Conservation (phyloP, 2,113 vertebrate genomes). For the Oncorhynchus mykiss region DNA sequence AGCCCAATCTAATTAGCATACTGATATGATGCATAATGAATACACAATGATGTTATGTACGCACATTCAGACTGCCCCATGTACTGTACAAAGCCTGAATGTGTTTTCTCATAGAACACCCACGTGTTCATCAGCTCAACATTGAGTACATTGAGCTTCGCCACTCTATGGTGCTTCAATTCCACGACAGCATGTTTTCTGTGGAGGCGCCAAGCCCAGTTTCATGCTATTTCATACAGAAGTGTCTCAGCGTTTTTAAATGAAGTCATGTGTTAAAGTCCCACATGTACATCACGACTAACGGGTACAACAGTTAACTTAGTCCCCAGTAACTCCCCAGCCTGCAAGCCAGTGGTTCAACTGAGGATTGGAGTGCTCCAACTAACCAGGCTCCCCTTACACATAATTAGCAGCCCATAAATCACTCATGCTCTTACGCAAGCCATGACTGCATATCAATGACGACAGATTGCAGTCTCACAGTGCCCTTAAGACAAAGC, state of each 20-base stretch:
- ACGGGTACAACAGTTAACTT: conserved; percentile 6
- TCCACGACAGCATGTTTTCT: background rate
- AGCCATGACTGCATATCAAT: conserved; percentile 25
- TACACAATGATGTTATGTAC: conserved; percentile 20
- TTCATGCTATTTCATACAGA: background rate
- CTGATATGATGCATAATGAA: conserved; percentile 16
- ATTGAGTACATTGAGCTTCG: background rate
- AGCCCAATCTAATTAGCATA: conserved; percentile 44
- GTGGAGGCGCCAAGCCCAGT: background rate
- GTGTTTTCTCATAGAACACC: background rate
- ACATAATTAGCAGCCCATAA: conserved; percentile 15
- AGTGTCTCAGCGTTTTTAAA: background rate
- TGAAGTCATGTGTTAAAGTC: conserved; percentile 41
- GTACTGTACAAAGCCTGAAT: background rate
- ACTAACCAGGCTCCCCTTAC: background rate
- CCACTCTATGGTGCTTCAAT: background rate
- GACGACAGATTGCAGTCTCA: conserved; percentile 19
- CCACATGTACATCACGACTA: conserved; percentile 6
- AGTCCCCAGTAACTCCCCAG: conserved; percentile 20
- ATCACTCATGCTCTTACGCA: background rate
- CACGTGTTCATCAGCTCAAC: background rate
- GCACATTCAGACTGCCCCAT: background rate
- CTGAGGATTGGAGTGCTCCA: conserved; percentile 8
- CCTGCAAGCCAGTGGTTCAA: conserved; percentile 2
- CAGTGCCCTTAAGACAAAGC: conserved; percentile 29